These are phyloP conservation scores for Polydrusus pterygomalis DNA, from an alignment of 2,888 invertebrate genomes.

Conservation along the genomic window DNA sequence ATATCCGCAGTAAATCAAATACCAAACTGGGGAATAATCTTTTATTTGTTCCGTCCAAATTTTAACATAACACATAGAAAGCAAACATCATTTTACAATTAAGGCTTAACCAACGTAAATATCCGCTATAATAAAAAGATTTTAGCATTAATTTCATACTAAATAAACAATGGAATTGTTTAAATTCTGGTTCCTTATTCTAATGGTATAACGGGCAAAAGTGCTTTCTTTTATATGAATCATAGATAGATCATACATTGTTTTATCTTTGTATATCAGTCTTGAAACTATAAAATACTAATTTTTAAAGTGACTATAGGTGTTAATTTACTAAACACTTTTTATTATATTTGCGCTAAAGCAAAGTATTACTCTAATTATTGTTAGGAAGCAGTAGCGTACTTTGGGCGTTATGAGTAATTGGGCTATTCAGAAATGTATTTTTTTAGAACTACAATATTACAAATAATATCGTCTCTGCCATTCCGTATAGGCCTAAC, in stretches of 20 bases:
- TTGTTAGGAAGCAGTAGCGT: too few species aligned
- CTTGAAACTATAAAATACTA: background rate
- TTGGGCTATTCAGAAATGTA: too few species aligned
- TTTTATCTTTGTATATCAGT: conserved; percentile 19
- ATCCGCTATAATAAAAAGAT: conserved; percentile 59
- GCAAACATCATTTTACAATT: conserved; percentile 62
- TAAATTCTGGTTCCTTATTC: conserved; percentile 44
- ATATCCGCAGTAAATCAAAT: conserved; percentile 44
- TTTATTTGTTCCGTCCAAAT: conserved; percentile 62
- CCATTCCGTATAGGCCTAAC: too few species aligned
- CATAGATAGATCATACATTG: conserved; percentile 25
- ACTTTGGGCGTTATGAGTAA: too few species aligned
- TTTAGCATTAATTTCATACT: conserved; percentile 55
- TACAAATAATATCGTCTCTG: too few species aligned
- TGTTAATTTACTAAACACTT: conserved; percentile 15
- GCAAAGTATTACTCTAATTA: too few species aligned
- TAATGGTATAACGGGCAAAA: conserved; percentile 49
- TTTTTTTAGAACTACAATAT: too few species aligned
- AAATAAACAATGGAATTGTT: conserved; percentile 53
- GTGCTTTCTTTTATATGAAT: conserved; percentile 51
- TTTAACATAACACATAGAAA: conserved; percentile 59
- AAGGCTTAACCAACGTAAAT: conserved; percentile 61
- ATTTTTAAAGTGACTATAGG: background rate
- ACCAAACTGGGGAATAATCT: conserved; percentile 57
- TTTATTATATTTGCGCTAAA: background rate